Evolutionary conservation across 2,797 vertebrate species (phyloP), one percentile per base, ranked within the genome.

Genomic region (Stomatorhinus walkeri): DNA sequence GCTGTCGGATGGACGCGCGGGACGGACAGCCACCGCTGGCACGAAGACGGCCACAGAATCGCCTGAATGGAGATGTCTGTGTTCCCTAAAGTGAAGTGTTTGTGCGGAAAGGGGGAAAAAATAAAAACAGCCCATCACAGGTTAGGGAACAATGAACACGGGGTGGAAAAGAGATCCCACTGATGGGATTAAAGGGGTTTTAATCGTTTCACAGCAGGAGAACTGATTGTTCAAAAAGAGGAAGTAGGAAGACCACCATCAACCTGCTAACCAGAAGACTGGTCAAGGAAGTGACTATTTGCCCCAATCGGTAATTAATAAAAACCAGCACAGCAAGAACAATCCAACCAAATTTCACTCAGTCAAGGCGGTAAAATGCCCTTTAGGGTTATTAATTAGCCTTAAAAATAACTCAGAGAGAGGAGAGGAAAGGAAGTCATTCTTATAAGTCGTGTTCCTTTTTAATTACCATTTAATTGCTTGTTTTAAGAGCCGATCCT

Each of bases 101-200:
- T 83, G 28, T 87, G 51, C 52, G 24, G 28, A 56, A 40, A 87
- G 28, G 14, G 85, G 12, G 14, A 56, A 36, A n/a, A 36, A 19
- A 49, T 22, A 51, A 85, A 40, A 54, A 56, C 49, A 49, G 28
- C 52, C 49, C 51, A 32, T 36, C 28, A 32, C 51, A 87, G 85
- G 85, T 36, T 56, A 32, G 14, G 59, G 36, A 52, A 88, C 22
- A 52, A 68, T 32, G 46, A 76, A 68, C 12, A 49, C 1, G 56
- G 43, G 12, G 46, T 24, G 14, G 22, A 52, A 36, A 19, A 10
- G 61, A 52, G 64, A 88, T 22, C 24, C 28, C 19, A 24, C 91
- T 91, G 88, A 90, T 92, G 91, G 86, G 90, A 90, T 93, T 91
- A 93, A 85, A 89, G 72, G 88, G 92, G 88, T 93, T 85, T 89